Evolutionary conservation across 2,113 vertebrate genomes (phyloP).

Genomic region (Ascaphus truei): DNA sequence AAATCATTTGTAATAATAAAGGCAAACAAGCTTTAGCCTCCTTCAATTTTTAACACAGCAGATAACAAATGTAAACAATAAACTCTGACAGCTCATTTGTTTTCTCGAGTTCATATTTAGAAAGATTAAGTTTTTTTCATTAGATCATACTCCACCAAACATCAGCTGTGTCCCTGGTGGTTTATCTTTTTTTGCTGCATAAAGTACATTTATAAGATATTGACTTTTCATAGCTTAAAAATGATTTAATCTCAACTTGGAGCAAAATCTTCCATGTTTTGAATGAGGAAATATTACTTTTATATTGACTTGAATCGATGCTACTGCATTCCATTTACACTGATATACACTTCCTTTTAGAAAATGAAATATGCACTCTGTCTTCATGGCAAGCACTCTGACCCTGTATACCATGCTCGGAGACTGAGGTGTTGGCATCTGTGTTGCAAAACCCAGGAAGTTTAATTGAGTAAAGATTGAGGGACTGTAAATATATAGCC

Average conservation of each 20-base stretch:
- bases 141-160: conserved; percentile 1
- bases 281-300: conserved; percentile 14
- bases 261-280: not conserved
- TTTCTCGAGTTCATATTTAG: not conserved
- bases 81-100: conserved; percentile 6
- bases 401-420: too few species aligned
- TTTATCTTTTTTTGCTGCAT: conserved; percentile 9
- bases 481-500: too few species aligned
- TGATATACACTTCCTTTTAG: not conserved
- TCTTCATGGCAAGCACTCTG: too few species aligned
- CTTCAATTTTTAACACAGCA: not conserved
- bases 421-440: too few species aligned
- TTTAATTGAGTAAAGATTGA: too few species aligned
- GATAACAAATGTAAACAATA: conserved; percentile 30
- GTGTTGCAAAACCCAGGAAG: too few species aligned
- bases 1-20: conserved; percentile 35
- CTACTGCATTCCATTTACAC: not conserved
- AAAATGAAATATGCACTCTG: not conserved
- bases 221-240: conserved; percentile 24
- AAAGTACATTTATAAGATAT: conserved; percentile 23
- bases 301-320: not conserved
- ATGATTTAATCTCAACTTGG: conserved; percentile 9
- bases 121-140: conserved; percentile 32
- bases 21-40: not conserved
- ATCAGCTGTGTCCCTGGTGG: not conserved